Evolutionary conservation across 1,140 invertebrate genomes (phyloP), one percentile per base, ranked within the genome.

Genomic region (Drosophila pseudoobscura): DNA sequence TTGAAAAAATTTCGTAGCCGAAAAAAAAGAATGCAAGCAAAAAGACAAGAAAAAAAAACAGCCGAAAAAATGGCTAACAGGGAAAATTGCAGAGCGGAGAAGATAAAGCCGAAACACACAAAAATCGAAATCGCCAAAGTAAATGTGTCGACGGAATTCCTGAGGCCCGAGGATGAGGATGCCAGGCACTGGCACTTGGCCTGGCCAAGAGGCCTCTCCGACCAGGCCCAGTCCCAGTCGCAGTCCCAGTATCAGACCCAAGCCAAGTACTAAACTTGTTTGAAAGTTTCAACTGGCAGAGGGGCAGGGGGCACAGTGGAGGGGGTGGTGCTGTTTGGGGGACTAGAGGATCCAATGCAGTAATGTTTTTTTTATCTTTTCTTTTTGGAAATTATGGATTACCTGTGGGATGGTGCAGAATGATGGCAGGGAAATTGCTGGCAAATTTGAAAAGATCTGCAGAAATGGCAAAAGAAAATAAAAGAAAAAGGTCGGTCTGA

Each of bases 221-320:
- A 69, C 44, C 63, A 49, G 65, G 65, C 65, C 65, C 66, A 68
- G 52, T 55, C 61, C 49, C 60, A 47, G 46, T 61, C 41, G 6
- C 41, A 47, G 46, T 61, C 41, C 6, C 41, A 44, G 26, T 11
- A 20, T 20, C 20, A 20, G 20, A 20, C 56, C 63, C 41, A 46
- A 51, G 43, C 66, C 46, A 45, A 58, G 80, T 75, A 75, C 76
- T 77, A 84, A 84, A 84, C 80, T 80, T 78, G 80, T 84, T 84
- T 84, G 80, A 84, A 84, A 84, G 77, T 84, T 84, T 82, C 78
- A 87, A 87, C 82, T 70, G 77, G 45, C 62, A 50, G 59, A 24
- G 57, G 49, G 65, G 22, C 1, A 3, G 3, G 9, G 35, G 35
- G 41, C 22, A 31, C 7, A 15, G 29, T 29, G 35, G 17, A 49